Evolutionary conservation across 2,113 vertebrate species (phyloP), one percentile per base, ranked within the genome.

Genomic region (Anas platyrhynchos): DNA sequence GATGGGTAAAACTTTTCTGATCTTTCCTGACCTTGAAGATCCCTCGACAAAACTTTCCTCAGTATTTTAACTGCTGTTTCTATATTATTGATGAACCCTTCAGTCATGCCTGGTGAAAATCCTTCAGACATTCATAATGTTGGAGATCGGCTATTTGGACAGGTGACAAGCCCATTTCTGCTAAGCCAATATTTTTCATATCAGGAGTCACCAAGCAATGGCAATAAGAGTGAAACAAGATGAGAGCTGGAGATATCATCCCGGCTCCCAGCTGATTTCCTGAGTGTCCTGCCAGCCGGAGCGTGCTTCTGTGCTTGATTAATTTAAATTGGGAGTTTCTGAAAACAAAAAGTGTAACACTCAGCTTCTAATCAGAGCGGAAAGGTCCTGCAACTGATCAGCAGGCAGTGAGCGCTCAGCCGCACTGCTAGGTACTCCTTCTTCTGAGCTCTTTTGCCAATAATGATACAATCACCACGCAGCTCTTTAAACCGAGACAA

Each of bases 161-260:
- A 94, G 93, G 52, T 90, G 88, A 93, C 44, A 96, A 81, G 32
- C 21, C 54, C 74, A 34, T 55, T 88, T 95, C 94, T 74, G 59
- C 93, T 94, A 92, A 91, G 88, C 58, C 88, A 83, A 69, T 93
- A 90, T 88, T 96, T 96, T 93, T 94, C 92, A 96, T 93, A 91
- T 78, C 31, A 26, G 86, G 72, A 96, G 50, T 90, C 82, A 91
- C 72, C 72, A 74, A 90, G 71, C 54, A 84, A 65, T 41, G 34
- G 68, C 55, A 94, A 59, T 69, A 88, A 86, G 75, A 94, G 59
- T 36, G 77, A 97, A 86, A 96, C 29, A 78, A 94, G 89, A 83
- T 81, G 76, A 96, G 55, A 86, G 43, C 58, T 83, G 34, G 48
- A 91, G 71, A 90, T 88, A 93, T 3, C 81, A 89, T 17, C 38